Evolutionary conservation across 2,113 vertebrate species (phyloP), one percentile per base, ranked within the genome.

Genomic region (Cryptotis parvus): DNA sequence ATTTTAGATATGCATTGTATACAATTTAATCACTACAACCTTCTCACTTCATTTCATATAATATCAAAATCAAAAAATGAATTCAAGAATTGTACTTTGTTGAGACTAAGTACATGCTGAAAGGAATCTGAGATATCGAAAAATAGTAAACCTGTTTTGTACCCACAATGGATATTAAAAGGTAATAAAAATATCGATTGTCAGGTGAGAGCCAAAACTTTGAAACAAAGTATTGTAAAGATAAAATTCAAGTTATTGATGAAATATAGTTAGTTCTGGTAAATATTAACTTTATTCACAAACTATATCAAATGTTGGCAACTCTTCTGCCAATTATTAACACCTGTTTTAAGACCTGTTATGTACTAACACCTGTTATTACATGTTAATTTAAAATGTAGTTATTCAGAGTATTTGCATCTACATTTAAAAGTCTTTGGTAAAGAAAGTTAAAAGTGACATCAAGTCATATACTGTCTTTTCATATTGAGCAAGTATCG

Each of bases 341-440:
- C n/a, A n/a, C n/a, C n/a, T n/a, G n/a, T n/a, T n/a, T n/a, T n/a
- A n/a, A n/a, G n/a, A n/a, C n/a, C n/a, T n/a, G n/a, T n/a, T n/a
- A 49, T 49, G 45, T 49, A 49, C 8, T 49, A 8, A 97, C 96
- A 98, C 96, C 96, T 97, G 97, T 95, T 98, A 97, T 97, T 98
- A 92, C 90, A 97, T 96, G 98, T 98, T 98, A 97, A 97, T 97
- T 96, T 93, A 73, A 97, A 97, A 96, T 97, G 87, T 85, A 98
- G 98, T 95, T 97, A 98, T 98, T 98, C 95, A 12, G 96, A 95
- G 97, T 98, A 98, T 98, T 97, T 98, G 96, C 73, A 43, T 96
- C 41, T 72, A 18, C 93, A 97, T 96, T 96, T 92, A 94, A 98
- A 95, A 93, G 94, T 24, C 27, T 65, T 66, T 82, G 78, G 78